These are phyloP conservation scores for Entomobrya proxima DNA, from an alignment of 2,888 invertebrate genomes.

Conservation along the genomic window DNA sequence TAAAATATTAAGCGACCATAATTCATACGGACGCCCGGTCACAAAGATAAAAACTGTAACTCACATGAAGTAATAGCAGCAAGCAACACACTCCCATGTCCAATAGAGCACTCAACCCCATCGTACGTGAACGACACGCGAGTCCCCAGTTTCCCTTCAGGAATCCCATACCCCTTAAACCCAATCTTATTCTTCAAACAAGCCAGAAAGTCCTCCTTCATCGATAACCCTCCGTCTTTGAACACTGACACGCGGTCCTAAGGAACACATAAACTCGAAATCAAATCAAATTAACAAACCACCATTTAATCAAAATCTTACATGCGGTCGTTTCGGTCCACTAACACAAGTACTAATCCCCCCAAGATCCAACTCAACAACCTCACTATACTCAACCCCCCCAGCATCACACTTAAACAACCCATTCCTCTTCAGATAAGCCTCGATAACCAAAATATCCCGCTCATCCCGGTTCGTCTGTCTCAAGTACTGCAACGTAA, in stretches of 20 bases:
- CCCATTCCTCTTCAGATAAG: slow-evolving; percentile 87
- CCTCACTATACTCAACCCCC: slow-evolving; percentile 78
- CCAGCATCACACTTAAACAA: slow-evolving; percentile 82
- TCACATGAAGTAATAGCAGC: slow-evolving; percentile 99
- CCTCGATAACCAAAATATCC: slow-evolving; percentile 87
- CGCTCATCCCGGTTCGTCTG: slow-evolving; percentile 90
- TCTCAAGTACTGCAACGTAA: slow-evolving; percentile 87
- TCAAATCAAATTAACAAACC: too few species aligned
- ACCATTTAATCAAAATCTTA: too few species aligned
- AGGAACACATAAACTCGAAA: too few species aligned
- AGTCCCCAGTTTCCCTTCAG: slow-evolving; percentile 82
- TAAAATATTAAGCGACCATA: too few species aligned
- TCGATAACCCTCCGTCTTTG: too few species aligned
- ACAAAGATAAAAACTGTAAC: too few species aligned
- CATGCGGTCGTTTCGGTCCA: slow-evolving; percentile 92
- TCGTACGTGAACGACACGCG: slow-evolving; percentile 88
- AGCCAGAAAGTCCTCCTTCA: slow-evolving; percentile 91
- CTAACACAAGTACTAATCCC: slow-evolving; percentile 96
- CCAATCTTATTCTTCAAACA: slow-evolving; percentile 94
- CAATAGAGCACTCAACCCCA: slow-evolving; percentile 86
- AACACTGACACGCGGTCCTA: too few species aligned
- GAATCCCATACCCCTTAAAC: slow-evolving; percentile 93
- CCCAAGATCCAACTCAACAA: slow-evolving; percentile 89
- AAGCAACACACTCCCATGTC: slow-evolving; percentile 95
- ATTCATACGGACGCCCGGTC: too few species aligned